Base-by-base conservation (phyloP, 2,888 invertebrate species). In the Cantharis rufa region DNA sequence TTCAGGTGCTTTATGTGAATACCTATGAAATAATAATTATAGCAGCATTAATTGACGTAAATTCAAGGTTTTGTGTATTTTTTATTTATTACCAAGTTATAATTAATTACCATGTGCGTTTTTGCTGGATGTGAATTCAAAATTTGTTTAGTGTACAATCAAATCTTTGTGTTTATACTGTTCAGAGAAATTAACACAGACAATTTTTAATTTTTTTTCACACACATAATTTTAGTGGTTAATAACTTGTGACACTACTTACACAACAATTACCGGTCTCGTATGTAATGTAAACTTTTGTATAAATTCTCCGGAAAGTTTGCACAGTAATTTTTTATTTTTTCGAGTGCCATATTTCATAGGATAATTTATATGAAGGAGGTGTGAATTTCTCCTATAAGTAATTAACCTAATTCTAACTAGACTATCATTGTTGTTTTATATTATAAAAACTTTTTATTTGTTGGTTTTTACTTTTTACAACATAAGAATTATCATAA, bases 361-460 rank as follows among this genome's bases (percentile, higher is more conserved):
- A 9, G 66, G 18, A 66, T 66, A 66, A 72, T n/a, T n/a, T 72
- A 32, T 32, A 64, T 64, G 10, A 64, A 64, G 62, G 71, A 71
- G 72, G 72, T 66, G 72, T 72, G 64, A 66, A 64, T 72, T 72
- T 72, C 66, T 32, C 21, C 18, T 48, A 48, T 48, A n/a, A 21
- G 27, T 61, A 72, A 72, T 72, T 72, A 72, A 72, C 72, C 72
- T 21, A 66, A 61, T 72, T 72, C 15, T 24, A 32, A 32, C 13
- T 32, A 32, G 32, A 32, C 3, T 32, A 13, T 48, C 48, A 48
- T 32, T 48, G 48, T 48, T 7, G 48, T 48, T 48, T 48, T 7
- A n/a, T n/a, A 48, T n/a, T 7, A 7, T 7, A 48, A n/a, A 48
- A 48, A 11, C 32, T 28, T 28, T 28, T 28, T 32, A 32, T 28